Conservation (phyloP, 1,140 invertebrate genomes). For the Tetragonula clypearis region DNA sequence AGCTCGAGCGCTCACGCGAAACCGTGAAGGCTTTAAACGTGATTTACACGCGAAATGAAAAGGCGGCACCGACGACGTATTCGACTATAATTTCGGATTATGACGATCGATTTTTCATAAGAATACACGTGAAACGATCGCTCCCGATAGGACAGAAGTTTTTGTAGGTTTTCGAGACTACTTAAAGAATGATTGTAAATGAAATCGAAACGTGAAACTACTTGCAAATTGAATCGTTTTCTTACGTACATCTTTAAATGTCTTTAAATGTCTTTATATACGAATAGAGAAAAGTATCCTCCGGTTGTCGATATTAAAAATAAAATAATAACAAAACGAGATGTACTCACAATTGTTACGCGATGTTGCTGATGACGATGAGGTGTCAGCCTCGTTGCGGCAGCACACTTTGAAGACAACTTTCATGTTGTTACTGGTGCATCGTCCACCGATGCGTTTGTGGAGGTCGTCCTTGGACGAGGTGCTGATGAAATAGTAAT, state of each 20-base stretch:
- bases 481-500: conserved; percentile 98
- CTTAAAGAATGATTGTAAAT: neutral
- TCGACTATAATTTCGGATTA: conserved; percentile 63
- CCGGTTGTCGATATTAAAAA: neutral
- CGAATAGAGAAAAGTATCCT: neutral
- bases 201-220: neutral
- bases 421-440: conserved; percentile 97
- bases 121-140: conserved; percentile 30
- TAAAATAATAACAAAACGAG: neutral
- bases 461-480: conserved; percentile 95
- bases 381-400: conserved; percentile 81
- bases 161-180: neutral
- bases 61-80: conserved; percentile 32
- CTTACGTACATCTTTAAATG: too few relatives aligned
- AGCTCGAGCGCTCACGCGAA: conserved; percentile 22
- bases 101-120: conserved; percentile 51
- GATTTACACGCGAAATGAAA: conserved; percentile 63
- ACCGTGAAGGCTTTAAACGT: conserved; percentile 54
- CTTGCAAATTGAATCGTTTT: neutral
- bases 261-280: neutral
- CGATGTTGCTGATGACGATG: conserved; percentile 77
- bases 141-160: neutral
- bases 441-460: conserved; percentile 93
- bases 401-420: conserved; percentile 97
- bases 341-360: conserved; percentile 80